Conservation (phyloP, 2,797 vertebrate species). For the Fratercula arctica region DNA sequence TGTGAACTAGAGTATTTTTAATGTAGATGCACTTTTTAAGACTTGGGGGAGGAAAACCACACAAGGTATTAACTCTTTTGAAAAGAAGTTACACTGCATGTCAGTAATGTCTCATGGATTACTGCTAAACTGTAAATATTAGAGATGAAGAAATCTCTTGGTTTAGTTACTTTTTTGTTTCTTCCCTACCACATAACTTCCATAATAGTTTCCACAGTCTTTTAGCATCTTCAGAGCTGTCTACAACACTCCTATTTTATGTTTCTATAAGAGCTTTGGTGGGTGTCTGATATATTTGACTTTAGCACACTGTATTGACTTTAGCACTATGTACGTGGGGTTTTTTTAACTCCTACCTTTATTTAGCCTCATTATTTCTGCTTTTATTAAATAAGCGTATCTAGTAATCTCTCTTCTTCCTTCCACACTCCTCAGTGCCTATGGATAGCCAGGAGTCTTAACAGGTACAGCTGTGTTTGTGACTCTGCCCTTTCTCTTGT, state of each 20-base stretch:
- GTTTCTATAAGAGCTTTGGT: background rate
- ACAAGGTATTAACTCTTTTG: background rate
- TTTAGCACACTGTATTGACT: background rate
- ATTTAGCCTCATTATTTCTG: background rate
- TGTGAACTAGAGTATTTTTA: background rate
- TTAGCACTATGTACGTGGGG: background rate
- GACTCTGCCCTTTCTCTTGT: background rate
- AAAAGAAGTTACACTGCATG: background rate
- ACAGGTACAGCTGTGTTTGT: background rate
- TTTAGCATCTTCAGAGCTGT: background rate
- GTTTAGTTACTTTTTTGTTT: background rate
- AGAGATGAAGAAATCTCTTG: background rate
- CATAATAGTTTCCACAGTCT: background rate
- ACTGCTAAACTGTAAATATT: background rate
- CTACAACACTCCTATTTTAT: background rate
- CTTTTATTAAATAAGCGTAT: background rate
- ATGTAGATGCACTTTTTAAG: background rate
- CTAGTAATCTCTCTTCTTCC: background rate
- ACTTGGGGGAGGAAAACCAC: background rate
- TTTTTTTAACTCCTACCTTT: background rate
- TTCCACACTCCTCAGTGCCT: background rate
- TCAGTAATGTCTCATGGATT: background rate
- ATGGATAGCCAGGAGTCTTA: background rate
- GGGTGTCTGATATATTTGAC: background rate
- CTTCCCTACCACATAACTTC: background rate